Conservation (phyloP, 2,113 vertebrate species). For the Cepphus grylle region DNA sequence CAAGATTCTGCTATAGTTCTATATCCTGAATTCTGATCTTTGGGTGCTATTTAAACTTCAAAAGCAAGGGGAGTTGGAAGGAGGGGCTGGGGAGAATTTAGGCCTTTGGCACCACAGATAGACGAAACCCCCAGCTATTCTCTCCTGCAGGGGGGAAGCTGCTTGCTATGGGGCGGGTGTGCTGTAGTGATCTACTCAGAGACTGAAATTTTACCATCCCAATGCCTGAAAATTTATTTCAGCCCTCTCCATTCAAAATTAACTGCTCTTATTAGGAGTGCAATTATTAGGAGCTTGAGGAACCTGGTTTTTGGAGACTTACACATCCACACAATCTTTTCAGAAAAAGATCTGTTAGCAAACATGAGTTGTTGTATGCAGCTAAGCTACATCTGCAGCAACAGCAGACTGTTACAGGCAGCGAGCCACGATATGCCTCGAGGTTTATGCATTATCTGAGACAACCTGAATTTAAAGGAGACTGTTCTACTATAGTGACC, state of each 20-base stretch:
- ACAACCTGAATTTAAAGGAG: background rate
- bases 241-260: background rate
- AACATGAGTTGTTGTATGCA: background rate
- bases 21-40: background rate
- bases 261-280: background rate
- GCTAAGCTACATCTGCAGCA: background rate
- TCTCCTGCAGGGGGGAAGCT: background rate
- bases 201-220: background rate
- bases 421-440: background rate
- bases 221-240: background rate
- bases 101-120: background rate
- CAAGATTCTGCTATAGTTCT: background rate
- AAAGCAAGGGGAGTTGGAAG: background rate
- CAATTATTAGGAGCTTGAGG: background rate
- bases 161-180: background rate
- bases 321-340: background rate
- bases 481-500: background rate
- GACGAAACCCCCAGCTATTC: background rate
- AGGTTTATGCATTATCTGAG: background rate
- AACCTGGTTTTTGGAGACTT: background rate
- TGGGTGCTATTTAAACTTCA: background rate
- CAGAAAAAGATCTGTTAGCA: background rate
- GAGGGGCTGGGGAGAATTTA: background rate
- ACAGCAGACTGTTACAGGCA: background rate
- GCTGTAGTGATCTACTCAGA: fast-evolving